These are phyloP conservation scores for Patagioenas fasciata DNA, from an alignment of 2,113 vertebrate species.

Conservation along the genomic window DNA sequence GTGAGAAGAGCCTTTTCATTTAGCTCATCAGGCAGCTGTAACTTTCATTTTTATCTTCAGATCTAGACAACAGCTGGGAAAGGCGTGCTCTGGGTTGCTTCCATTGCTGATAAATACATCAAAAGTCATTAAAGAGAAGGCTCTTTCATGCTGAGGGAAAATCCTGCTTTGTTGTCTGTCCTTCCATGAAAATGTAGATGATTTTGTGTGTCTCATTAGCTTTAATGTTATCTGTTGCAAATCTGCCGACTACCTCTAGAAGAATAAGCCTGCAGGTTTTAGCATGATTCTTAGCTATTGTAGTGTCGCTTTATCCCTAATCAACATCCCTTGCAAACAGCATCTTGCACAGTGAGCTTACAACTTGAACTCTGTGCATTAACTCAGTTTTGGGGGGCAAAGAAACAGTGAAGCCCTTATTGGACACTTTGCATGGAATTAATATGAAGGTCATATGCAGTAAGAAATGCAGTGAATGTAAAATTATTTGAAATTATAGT, in stretches of 20 bases:
- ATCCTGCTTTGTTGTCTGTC: neutral
- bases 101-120: slow-evolving; percentile 2
- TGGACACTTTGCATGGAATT: neutral
- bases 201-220: neutral
- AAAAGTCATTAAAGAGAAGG: neutral
- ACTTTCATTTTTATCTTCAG: neutral
- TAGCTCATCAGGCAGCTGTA: neutral
- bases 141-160: neutral
- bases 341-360: neutral
- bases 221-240: neutral
- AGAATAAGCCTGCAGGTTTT: neutral
- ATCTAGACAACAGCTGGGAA: neutral
- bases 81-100: neutral
- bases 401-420: neutral
- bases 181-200: neutral
- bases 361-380: neutral
- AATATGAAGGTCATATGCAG: neutral
- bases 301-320: neutral
- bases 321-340: neutral
- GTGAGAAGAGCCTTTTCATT: neutral
- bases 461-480: neutral
- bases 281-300: neutral
- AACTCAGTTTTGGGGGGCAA: neutral
- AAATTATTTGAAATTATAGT: neutral
- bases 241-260: neutral